Conservation (phyloP, 2,888 invertebrate species). For the Nesidiocoris tenuis region DNA sequence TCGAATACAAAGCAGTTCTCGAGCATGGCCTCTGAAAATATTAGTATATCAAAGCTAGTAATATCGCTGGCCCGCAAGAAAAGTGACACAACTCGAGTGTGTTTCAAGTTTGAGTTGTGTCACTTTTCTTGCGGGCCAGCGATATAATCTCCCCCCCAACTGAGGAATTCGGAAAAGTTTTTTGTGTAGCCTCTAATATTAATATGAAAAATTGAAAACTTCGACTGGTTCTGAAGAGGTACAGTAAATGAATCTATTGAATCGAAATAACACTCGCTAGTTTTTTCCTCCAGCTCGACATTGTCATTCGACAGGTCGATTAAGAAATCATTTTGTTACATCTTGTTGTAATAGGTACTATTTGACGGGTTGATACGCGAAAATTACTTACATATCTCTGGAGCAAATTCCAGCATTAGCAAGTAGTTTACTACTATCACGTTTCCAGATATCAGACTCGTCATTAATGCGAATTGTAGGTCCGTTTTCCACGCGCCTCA, state of each 20-base stretch:
- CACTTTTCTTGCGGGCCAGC: too few relatives aligned
- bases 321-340: background rate
- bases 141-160: background rate
- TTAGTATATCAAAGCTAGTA: background rate
- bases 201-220: conserved; percentile 11
- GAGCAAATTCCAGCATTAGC: too few relatives aligned
- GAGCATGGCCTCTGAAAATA: background rate
- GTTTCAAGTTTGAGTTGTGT: too few relatives aligned
- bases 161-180: background rate
- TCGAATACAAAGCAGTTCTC: background rate
- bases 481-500: background rate
- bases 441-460: background rate
- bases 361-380: too few relatives aligned
- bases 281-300: background rate
- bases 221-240: background rate
- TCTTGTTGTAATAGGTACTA: too few relatives aligned
- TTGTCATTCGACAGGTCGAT: background rate
- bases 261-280: background rate
- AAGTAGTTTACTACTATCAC: background rate
- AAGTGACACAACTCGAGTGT: too few relatives aligned
- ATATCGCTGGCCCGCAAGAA: too few relatives aligned
- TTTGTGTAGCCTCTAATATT: conserved; percentile 21
- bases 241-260: background rate
- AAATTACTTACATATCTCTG: too few relatives aligned
- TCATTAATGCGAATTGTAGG: background rate